Conservation (phyloP, 1,140 invertebrate species). For the Anagrus nilaparvatae region DNA sequence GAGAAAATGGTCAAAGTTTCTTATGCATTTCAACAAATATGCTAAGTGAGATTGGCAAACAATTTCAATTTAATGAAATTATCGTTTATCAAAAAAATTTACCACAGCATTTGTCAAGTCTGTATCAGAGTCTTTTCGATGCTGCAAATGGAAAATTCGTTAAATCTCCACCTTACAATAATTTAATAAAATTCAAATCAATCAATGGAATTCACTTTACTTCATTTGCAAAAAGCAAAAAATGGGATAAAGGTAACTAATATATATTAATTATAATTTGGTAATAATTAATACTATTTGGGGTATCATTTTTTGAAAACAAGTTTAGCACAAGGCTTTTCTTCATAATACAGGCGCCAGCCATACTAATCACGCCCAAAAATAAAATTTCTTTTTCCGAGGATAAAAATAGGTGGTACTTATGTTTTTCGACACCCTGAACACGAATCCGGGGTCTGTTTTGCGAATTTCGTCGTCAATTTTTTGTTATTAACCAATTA, state of each 20-base stretch:
- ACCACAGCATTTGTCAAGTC: slow-evolving; percentile 38
- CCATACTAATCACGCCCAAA: too few relatives aligned
- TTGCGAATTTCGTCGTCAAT: too few relatives aligned
- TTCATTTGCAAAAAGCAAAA: slow-evolving; percentile 68
- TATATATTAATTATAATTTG: slow-evolving; percentile 17
- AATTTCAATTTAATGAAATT: slow-evolving; percentile 69
- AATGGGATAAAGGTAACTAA: slow-evolving; percentile 59
- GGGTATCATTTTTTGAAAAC: too few relatives aligned
- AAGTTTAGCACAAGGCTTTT: too few relatives aligned
- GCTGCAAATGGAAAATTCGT: slow-evolving; percentile 52
- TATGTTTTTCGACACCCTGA: too few relatives aligned
- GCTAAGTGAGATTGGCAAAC: slow-evolving; percentile 53
- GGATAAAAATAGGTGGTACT: too few relatives aligned
- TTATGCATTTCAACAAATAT: slow-evolving; percentile 68
- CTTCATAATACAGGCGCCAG: too few relatives aligned
- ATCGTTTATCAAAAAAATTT: slow-evolving; percentile 53
- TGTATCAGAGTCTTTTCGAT: slow-evolving; percentile 49
- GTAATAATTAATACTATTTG: slow-evolving; percentile 12
- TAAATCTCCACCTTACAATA: slow-evolving; percentile 51
- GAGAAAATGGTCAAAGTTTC: slow-evolving; percentile 73
- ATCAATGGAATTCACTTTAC: slow-evolving; percentile 49
- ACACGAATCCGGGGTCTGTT: too few relatives aligned
- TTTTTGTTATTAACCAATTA: too few relatives aligned
- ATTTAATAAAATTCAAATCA: slow-evolving; percentile 48
- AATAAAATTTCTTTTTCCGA: too few relatives aligned